Base-by-base conservation (phyloP, 2,113 vertebrate genomes). In the Lampris megalopsis region DNA sequence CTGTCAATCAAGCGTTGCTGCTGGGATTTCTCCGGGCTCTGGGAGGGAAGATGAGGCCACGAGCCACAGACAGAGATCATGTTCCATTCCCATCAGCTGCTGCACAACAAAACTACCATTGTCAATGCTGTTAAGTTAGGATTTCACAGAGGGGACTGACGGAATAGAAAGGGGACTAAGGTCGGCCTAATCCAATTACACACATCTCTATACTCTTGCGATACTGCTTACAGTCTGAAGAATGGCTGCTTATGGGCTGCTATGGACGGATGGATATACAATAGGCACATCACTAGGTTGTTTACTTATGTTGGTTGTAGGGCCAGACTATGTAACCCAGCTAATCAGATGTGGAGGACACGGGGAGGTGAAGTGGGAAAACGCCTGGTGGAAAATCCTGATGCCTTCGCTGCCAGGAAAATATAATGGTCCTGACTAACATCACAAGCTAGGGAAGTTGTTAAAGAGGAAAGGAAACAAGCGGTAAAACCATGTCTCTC, bases 141-240 rank as follows among this genome's bases (percentile, higher is more conserved):
- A 89, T 93, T 90, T 92, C 86, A 91, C 86, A 90, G 80, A 89
- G 43, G 67, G 68, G 63, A 65, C 73, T 86, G 67, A 66, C 65
- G 82, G 79, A 87, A 90, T 86, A 74, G 75, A 86, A 80, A 77
- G 63, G 82, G 85, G 73, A 79, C 79, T 84, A 84, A 88, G 86
- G 88, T 90, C 81, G 81, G 74, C 69, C 43, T 90, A 88, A 90
- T 93, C 86, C 89, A 91, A 85, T 90, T 90, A 88, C 84, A 91
- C 83, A 90, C 78, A 88, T 90, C 84, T 85, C 84, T 85, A 75
- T 90, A 82, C 71, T 83, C 59, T 85, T 87, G 83, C 88, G 88
- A 84, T 80, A 87, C 73, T 72, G 76, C 76, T 86, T 66, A 66
- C 54, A 71, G 67, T 68, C 80, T 83, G 80, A 82, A 73, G 77